A percentile compares a stretch with the other conserved stretches of the same genome.
phyloP scores from a whole-genome alignment of 2,797 vertebrate genomes.

The Glossophaga mutica region DNA sequence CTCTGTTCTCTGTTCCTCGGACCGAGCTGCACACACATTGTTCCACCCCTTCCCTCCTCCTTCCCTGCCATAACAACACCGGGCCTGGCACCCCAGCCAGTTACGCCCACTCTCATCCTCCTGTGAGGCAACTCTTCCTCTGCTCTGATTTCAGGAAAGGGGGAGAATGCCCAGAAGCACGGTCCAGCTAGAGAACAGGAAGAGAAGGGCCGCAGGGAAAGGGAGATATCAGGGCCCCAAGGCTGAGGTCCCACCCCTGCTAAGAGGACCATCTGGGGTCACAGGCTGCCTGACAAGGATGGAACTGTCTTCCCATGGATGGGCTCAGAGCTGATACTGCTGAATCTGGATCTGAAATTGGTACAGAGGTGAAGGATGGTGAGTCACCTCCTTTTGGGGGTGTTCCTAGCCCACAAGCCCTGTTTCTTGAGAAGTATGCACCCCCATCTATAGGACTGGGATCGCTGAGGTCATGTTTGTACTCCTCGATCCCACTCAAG shows the following conservation, averaged over 20 bases:
- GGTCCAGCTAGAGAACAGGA: background rate
- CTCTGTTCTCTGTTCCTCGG: background rate
- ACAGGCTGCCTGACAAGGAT: too few species aligned
- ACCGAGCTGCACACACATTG: background rate
- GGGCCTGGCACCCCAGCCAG: background rate
- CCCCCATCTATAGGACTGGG: background rate
- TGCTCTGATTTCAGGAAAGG: background rate
- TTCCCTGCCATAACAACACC: background rate
- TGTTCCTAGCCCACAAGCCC: background rate
- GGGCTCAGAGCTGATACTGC: background rate
- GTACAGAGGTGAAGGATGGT: background rate
- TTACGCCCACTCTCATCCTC: background rate
- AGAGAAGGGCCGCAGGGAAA: background rate
- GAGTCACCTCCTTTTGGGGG: background rate
- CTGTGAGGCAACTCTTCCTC: background rate
- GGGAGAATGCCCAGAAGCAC: background rate
- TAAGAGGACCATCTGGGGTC: background rate
- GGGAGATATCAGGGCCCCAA: background rate
- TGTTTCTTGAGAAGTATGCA: background rate
- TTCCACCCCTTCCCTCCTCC: background rate
- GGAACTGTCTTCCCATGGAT: background rate
- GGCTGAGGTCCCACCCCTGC: background rate
- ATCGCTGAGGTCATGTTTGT: background rate
- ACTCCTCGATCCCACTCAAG: background rate
- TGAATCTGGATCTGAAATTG: background rate